Conservation (phyloP, 1,140 invertebrate species). For the Leptestheria dahalacensis region DNA sequence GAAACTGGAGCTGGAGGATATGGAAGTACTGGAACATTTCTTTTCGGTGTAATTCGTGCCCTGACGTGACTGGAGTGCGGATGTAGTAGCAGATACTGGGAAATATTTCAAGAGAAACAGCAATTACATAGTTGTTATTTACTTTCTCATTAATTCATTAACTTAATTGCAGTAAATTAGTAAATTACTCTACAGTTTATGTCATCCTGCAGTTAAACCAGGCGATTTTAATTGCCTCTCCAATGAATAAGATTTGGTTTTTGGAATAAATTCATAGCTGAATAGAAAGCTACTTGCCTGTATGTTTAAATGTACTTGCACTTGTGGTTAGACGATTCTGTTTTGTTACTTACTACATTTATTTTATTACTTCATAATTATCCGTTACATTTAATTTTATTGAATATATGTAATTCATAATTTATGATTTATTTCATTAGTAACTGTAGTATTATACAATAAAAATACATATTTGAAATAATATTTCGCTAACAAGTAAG, state of each 20-base stretch:
- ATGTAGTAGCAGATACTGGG: constrained; percentile 26
- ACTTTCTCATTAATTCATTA: too few relatives aligned
- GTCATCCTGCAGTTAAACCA: too few relatives aligned
- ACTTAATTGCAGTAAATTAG: too few relatives aligned
- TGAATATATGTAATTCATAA: not conserved
- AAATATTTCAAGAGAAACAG: not conserved
- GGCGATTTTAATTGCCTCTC: too few relatives aligned
- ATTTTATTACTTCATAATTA: not conserved
- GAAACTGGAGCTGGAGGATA: not conserved
- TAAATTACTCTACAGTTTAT: too few relatives aligned
- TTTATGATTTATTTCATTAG: not conserved
- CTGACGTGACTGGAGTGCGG: constrained; percentile 27
- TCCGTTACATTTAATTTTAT: not conserved
- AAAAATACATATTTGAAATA: not conserved
- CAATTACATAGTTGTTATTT: not conserved
- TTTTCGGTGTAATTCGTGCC: constrained; percentile 32
- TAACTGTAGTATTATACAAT: not conserved
- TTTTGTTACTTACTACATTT: not conserved
- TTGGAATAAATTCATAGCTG: too few relatives aligned
- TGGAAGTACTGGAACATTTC: constrained; percentile 23
- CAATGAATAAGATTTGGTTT: too few relatives aligned
- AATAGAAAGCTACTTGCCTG: too few relatives aligned
- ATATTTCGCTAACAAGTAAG: not conserved
- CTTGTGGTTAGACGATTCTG: too few relatives aligned
- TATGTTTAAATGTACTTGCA: too few relatives aligned